These are phyloP conservation scores for Drosophila setosimentum DNA, from an alignment of 2,888 invertebrate genomes.

Conservation along the genomic window DNA sequence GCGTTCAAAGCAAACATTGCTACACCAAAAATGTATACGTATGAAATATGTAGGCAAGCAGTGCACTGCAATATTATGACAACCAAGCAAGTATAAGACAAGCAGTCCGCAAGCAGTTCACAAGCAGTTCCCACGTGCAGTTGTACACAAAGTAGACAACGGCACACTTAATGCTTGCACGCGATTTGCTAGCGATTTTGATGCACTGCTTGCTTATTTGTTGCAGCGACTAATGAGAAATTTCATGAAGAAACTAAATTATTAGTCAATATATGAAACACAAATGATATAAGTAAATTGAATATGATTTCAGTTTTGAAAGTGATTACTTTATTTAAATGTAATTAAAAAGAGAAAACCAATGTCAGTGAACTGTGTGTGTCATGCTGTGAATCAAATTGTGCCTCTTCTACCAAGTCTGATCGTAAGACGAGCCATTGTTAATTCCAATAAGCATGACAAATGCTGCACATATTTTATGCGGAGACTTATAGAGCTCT, in stretches of 20 bases:
- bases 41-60: background rate
- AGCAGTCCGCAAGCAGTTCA: background rate
- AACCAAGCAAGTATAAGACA: background rate
- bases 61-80: background rate
- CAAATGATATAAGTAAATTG: background rate
- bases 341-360: background rate
- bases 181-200: constrained; percentile 26
- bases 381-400: background rate
- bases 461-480: constrained; percentile 51
- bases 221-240: background rate
- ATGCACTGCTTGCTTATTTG: constrained; percentile 10
- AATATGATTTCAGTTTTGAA: background rate
- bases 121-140: constrained; percentile 1
- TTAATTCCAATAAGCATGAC: constrained; percentile 69
- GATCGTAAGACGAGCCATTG: constrained; percentile 49
- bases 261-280: background rate
- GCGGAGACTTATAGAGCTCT: constrained; percentile 36
- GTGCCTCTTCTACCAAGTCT: constrained; percentile 2
- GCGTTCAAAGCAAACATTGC: background rate
- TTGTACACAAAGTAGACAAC: background rate
- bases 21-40: background rate
- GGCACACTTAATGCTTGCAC: background rate
- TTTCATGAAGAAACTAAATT: too few relatives aligned
- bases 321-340: too few relatives aligned
- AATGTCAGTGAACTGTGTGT: constrained; percentile 21